phyloP scores from a whole-genome alignment of 2,888 invertebrate genomes.

The Elmis aenea region DNA sequence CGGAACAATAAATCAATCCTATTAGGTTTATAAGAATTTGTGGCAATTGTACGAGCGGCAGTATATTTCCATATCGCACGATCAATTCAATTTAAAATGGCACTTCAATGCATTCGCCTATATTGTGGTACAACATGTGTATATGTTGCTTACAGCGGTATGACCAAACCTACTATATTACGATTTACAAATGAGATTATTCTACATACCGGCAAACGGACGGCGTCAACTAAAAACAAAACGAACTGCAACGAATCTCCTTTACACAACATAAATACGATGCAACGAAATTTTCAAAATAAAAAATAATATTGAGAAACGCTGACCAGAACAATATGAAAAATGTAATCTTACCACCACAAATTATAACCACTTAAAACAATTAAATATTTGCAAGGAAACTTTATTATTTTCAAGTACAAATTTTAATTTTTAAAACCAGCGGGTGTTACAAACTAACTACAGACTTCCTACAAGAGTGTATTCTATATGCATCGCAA shows the following conservation, averaged over 20 bases:
- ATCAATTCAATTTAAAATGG: conserved; percentile 44
- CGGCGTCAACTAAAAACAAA: too few species aligned
- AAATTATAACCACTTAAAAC: too few species aligned
- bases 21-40: conserved; percentile 18
- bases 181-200: conserved; percentile 37
- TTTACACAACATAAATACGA: background rate
- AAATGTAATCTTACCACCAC: too few species aligned
- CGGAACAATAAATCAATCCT: conserved; percentile 20
- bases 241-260: too few species aligned
- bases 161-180: conserved; percentile 32
- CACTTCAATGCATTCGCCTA: conserved; percentile 38
- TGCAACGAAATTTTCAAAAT: background rate
- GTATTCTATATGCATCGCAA: too few species aligned
- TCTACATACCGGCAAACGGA: too few species aligned
- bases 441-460: too few species aligned
- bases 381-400: too few species aligned
- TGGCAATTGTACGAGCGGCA: conserved; percentile 17
- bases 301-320: background rate
- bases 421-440: too few species aligned
- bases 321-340: background rate
- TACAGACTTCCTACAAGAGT: too few species aligned
- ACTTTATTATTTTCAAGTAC: too few species aligned
- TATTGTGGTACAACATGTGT: conserved; percentile 27
- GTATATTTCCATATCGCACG: conserved; percentile 38
- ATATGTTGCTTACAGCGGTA: too few species aligned